phyloP scores from a whole-genome alignment of 2,113 vertebrate genomes.

The Ahaetulla prasina region DNA sequence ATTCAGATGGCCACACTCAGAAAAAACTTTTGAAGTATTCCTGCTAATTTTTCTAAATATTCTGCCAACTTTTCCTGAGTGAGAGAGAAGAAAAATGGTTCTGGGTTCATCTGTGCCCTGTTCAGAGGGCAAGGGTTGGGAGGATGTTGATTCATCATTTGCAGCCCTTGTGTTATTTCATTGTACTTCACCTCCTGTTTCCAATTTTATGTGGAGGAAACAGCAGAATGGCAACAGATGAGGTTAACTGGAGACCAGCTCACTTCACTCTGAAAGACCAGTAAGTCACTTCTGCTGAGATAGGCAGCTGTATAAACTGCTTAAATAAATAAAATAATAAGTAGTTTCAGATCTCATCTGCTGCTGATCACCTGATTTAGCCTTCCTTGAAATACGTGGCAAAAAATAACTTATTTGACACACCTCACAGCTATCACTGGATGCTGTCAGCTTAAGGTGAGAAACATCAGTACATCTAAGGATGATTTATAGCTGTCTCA shows the following conservation, averaged over 20 bases:
- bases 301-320: not conserved
- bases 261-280: not conserved
- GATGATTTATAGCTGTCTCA: not conserved
- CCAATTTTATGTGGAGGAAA: not conserved
- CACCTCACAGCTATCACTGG: not conserved
- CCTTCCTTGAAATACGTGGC: not conserved
- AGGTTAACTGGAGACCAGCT: not conserved
- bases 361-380: not conserved
- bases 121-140: not conserved
- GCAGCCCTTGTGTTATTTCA: not conserved
- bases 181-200: not conserved
- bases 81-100: not conserved
- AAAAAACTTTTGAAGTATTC: not conserved
- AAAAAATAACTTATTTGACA: not conserved
- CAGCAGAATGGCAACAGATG: not conserved
- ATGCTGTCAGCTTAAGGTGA: not conserved
- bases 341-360: not conserved
- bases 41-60: not conserved
- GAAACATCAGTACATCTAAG: not conserved
- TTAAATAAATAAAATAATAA: not conserved
- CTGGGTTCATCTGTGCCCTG: not conserved
- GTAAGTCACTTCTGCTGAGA: not conserved
- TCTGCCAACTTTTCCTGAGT: not conserved
- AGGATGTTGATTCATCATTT: not conserved
- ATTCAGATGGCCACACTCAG: not conserved